These are phyloP conservation scores for Cyphomyrus plagiostoma DNA, from an alignment of 2,113 vertebrate species.

Conservation along the genomic window DNA sequence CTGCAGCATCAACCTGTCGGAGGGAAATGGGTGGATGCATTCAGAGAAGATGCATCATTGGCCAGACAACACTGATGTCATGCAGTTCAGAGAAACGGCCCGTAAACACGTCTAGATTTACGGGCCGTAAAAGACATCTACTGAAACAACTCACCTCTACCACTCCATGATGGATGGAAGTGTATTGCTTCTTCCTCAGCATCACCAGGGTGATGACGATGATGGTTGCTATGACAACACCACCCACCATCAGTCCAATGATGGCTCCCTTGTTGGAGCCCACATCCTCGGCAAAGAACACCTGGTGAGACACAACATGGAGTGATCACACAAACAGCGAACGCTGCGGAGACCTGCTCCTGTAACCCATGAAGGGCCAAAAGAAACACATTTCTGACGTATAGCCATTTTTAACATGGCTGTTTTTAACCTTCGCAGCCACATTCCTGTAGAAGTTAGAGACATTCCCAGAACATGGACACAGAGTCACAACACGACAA, in stretches of 20 bases:
- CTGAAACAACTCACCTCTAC: constrained; percentile 72
- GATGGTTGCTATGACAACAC: constrained; percentile 95
- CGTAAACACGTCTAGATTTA: background rate
- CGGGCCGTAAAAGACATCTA: background rate
- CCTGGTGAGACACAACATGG: constrained; percentile 52
- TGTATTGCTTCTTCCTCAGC: constrained; percentile 99
- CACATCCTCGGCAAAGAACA: constrained; percentile 93
- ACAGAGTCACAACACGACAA: background rate
- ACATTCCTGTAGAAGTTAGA: background rate
- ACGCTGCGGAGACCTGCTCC: constrained; percentile 61
- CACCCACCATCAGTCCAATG: constrained; percentile 97
- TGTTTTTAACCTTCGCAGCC: background rate
- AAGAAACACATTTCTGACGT: background rate
- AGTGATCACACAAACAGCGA: background rate
- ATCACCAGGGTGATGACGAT: constrained; percentile 98
- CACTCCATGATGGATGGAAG: constrained; percentile 95
- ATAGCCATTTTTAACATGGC: background rate
- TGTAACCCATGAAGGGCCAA: constrained; percentile 61
- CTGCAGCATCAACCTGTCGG: constrained; percentile 76
- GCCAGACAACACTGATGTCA: background rate
- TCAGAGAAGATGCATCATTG: background rate
- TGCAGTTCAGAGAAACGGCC: background rate
- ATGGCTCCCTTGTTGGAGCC: constrained; percentile 97
- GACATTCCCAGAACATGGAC: background rate
- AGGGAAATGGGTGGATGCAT: background rate